Conservation (phyloP, 2,113 vertebrate genomes). For the Anhinga rufa region DNA sequence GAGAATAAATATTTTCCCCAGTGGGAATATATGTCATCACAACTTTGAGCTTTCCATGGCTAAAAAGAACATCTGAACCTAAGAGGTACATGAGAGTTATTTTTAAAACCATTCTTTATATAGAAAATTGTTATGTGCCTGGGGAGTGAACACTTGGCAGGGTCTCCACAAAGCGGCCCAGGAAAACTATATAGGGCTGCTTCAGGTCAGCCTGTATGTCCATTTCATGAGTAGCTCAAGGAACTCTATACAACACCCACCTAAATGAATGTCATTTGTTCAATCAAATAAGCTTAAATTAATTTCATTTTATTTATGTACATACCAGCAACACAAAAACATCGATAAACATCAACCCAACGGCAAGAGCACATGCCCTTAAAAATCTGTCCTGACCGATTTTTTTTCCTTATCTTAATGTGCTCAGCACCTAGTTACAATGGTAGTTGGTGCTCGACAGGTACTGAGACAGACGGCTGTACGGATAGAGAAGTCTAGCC, state of each 20-base stretch:
- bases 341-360: neutral
- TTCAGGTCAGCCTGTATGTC: neutral
- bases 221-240: neutral
- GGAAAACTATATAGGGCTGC: neutral
- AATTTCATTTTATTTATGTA: neutral
- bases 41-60: neutral
- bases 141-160: neutral
- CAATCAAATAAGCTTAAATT: neutral
- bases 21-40: neutral
- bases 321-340: neutral
- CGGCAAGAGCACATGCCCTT: neutral
- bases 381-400: neutral
- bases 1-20: neutral
- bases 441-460: neutral
- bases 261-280: neutral
- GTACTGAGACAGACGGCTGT: neutral
- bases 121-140: neutral
- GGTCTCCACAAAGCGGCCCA: neutral
- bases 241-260: neutral
- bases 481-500: neutral
- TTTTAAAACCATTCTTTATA: slow-evolving; percentile 38
- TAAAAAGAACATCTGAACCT: slow-evolving; percentile 1
- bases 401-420: neutral
- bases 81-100: slow-evolving; percentile 5
- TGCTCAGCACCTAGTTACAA: neutral